Conservation (phyloP, 2,113 vertebrate species). For the Zosterops borbonicus region DNA sequence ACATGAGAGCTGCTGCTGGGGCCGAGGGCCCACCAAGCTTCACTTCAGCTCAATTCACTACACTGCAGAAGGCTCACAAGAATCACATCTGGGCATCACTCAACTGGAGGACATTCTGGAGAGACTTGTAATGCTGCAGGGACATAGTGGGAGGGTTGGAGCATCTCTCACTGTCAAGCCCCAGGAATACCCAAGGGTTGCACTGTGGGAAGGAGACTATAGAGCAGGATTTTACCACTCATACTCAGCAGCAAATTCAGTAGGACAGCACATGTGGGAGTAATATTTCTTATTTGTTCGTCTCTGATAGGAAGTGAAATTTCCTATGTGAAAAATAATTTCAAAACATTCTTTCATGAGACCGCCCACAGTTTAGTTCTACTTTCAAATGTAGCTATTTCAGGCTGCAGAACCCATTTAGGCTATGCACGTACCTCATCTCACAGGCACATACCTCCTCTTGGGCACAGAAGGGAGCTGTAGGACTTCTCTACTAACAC, state of each 20-base stretch:
- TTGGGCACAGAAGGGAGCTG: conserved; percentile 57
- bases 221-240: not conserved
- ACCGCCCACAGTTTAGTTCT: not conserved
- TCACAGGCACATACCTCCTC: conserved; percentile 57
- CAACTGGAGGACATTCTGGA: not conserved
- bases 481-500: conserved; percentile 67
- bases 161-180: not conserved
- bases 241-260: not conserved
- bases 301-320: not conserved
- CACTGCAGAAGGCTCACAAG: fast-evolving
- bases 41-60: not conserved
- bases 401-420: not conserved
- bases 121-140: not conserved
- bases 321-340: not conserved
- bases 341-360: not conserved
- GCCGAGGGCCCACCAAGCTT: not conserved
- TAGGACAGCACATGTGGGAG: not conserved
- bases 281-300: not conserved
- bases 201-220: not conserved
- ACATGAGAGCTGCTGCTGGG: not conserved
- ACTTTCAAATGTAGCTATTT: not conserved
- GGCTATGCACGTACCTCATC: conserved; percentile 33
- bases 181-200: not conserved
- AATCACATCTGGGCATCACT: not conserved
- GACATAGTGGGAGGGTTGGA: not conserved